Evolutionary conservation across 2,888 invertebrate species (phyloP).

Genomic region (Osedax fenrisi): DNA sequence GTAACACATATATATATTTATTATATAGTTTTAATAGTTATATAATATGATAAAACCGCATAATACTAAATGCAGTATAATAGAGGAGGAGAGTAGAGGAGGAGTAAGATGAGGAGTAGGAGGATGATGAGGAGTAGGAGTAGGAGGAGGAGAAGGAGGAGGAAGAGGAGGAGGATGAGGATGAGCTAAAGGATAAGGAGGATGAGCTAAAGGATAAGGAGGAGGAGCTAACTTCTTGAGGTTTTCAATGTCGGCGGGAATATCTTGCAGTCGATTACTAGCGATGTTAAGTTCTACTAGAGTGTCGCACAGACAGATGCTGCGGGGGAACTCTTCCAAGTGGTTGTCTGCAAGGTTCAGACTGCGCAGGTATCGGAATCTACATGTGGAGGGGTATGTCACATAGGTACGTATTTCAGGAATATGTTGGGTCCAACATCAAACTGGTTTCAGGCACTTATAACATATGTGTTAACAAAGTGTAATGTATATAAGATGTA

Average conservation of each 20-base stretch:
- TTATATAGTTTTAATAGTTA: too few species aligned
- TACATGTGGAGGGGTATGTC: too few species aligned
- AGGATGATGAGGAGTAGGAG: slow-evolving; percentile 50
- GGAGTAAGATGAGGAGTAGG: slow-evolving; percentile 44
- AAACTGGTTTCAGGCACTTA: too few species aligned
- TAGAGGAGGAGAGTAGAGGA: slow-evolving; percentile 40
- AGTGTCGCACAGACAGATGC: slow-evolving; percentile 45
- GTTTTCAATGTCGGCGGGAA: slow-evolving; percentile 44
- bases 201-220: slow-evolving; percentile 47
- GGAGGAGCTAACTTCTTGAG: slow-evolving; percentile 43
- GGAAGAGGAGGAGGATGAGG: slow-evolving; percentile 43
- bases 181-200: slow-evolving; percentile 48
- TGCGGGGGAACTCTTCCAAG: slow-evolving; percentile 47
- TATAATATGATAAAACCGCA: too few species aligned
- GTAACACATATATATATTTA: too few species aligned
- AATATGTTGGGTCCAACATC: too few species aligned
- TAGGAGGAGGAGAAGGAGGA: slow-evolving; percentile 44
- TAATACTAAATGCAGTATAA: too few species aligned
- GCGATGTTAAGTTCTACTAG: slow-evolving; percentile 49
- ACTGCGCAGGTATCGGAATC: slow-evolving; percentile 47
- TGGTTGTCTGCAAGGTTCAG: slow-evolving; percentile 52
- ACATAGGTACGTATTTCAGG: too few species aligned
- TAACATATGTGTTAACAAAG: too few species aligned
- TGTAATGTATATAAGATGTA: too few species aligned
- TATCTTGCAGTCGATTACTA: slow-evolving; percentile 46